Base-by-base conservation (phyloP, 2,113 vertebrate genomes). In the Ptychochromis oligacanthus region DNA sequence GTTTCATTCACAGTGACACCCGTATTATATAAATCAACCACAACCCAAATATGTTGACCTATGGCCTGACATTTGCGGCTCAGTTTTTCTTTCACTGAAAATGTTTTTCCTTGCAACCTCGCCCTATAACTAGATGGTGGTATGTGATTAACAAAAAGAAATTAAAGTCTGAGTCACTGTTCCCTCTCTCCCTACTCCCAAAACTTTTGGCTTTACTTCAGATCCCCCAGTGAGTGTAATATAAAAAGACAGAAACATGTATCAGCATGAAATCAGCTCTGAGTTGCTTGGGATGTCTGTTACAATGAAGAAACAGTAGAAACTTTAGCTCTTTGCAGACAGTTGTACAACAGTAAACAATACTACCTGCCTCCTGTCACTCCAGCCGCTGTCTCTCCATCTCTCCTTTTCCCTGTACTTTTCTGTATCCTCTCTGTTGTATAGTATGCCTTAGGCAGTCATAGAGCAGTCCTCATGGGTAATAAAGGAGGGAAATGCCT, bases 391-490 rank as follows among this genome's bases (percentile, higher is more conserved):
- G 55, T 70, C 15, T 78, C 36, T 65, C 61, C 17, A 5, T 78
- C 57, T 64, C 20, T 67, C 43, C 58, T 55, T 85, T 31, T 87
- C 9, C 46, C 26, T 67, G 17, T 74, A 58, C 59, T 49, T 83
- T 64, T 75, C 55, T 80, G 52, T 20, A n/a, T 67, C 57, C 57
- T 80, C 22, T 91, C 62, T 87, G 38, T 81, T 78, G 83, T 82
- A 49, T 80, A 61, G 74, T 77, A 56, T 79, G 84, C 90, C 87
- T 85, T 49, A 77, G 92, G 89, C 88, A 87, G 81, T 78, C 77
- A 79, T 80, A 75, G 81, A 83, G 80, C 46, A n/a, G 81, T 88
- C 88, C 89, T 88, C 88, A 65, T 90, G 90, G 76, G 91, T 87
- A 84, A 79, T 57, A 31, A 43, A 85, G 74, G 74, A 91, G 64